phyloP scores from a whole-genome alignment of 2,797 vertebrate genomes.

The Pangasius krempfi region DNA sequence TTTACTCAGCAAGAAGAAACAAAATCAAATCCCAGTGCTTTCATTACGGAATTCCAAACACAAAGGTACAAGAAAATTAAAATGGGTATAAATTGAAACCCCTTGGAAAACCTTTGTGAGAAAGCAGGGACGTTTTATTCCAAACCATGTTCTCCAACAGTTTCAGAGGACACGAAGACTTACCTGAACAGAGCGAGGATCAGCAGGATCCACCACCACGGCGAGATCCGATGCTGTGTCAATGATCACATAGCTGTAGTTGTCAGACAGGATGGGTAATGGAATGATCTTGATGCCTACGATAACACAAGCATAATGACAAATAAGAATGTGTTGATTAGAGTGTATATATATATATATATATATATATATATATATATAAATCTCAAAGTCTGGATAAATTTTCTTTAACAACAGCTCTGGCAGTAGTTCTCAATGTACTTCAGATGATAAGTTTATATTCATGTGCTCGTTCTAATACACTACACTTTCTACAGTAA shows the following conservation, averaged over 20 bases:
- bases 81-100: neutral
- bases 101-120: constrained; percentile 17
- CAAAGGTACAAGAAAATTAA: neutral
- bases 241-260: constrained; percentile 96
- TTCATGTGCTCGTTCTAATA: neutral
- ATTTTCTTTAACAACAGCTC: neutral
- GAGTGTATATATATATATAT: no score
- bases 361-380: no score
- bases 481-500: neutral
- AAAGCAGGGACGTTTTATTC: neutral
- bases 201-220: constrained; percentile 88
- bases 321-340: neutral
- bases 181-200: constrained; percentile 91
- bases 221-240: constrained; percentile 85
- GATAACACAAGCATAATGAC: constrained; percentile 19
- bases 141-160: neutral
- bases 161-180: constrained; percentile 18
- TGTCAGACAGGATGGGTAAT: constrained; percentile 89
- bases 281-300: constrained; percentile 93
- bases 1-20: neutral
- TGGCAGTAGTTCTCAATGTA: neutral
- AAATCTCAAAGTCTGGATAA: neutral
- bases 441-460: neutral
- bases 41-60: neutral
- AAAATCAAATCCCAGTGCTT: neutral